These are phyloP conservation scores for Stictocephala bisonia DNA, from an alignment of 2,888 invertebrate species.

Conservation along the genomic window DNA sequence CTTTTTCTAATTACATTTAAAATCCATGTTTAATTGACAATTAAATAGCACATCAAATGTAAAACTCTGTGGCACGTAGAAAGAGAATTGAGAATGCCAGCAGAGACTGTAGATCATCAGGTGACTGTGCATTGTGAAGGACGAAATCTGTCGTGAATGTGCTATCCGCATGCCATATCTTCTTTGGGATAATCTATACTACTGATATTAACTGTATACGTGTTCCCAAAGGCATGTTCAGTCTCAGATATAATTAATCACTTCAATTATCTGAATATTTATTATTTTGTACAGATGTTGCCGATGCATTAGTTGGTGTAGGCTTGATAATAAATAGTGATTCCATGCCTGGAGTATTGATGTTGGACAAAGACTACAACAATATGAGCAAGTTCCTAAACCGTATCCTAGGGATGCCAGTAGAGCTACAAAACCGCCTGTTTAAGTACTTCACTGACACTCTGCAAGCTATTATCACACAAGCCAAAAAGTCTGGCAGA, in stretches of 20 bases:
- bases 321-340: constrained; percentile 93
- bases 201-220: not conserved
- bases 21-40: too few species aligned
- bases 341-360: constrained; percentile 80
- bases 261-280: not conserved
- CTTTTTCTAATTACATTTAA: too few species aligned
- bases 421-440: constrained; percentile 94
- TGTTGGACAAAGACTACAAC: constrained; percentile 93
- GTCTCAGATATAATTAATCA: not conserved
- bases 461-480: constrained; percentile 88
- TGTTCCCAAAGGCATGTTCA: not conserved
- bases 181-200: too few species aligned
- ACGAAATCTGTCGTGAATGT: too few species aligned
- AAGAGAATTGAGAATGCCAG: too few species aligned
- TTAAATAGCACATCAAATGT: too few species aligned
- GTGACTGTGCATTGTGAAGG: too few species aligned
- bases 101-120: too few species aligned
- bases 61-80: too few species aligned
- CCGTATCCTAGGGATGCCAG: constrained; percentile 96
- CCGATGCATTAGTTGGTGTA: constrained; percentile 94
- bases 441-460: constrained; percentile 99
- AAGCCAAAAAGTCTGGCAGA: constrained; percentile 93
- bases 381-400: constrained; percentile 99
- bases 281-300: constrained; percentile 76
- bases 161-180: too few species aligned